Conservation (phyloP, 2,113 vertebrate species). For the Peucedramus taeniatus region DNA sequence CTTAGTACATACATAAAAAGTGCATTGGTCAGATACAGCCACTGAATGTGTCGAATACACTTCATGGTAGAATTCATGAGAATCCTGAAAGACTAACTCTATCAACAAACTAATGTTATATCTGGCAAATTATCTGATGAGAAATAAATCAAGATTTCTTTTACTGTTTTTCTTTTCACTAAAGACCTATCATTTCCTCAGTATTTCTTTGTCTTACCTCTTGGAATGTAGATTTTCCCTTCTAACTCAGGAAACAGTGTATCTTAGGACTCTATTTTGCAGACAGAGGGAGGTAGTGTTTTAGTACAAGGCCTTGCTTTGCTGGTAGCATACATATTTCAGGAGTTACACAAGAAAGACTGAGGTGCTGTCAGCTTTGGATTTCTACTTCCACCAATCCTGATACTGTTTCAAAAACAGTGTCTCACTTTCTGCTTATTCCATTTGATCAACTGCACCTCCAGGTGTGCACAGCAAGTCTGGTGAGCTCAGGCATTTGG, state of each 20-base stretch:
- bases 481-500: not conserved
- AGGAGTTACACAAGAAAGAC: not conserved
- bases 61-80: not conserved
- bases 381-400: not conserved
- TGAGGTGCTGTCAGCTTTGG: not conserved
- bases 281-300: not conserved
- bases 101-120: not conserved
- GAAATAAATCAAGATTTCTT: not conserved
- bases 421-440: not conserved
- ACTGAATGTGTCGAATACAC: fast-evolving
- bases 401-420: not conserved
- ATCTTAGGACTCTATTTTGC: not conserved
- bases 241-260: not conserved
- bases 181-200: not conserved
- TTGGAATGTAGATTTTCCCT: not conserved
- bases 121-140: not conserved
- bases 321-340: not conserved
- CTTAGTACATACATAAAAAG: not conserved
- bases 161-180: not conserved
- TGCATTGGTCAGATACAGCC: not conserved
- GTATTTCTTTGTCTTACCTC: not conserved
- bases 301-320: not conserved
- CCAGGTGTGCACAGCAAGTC: not conserved
- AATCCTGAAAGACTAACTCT: not conserved
- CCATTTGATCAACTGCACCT: not conserved